Conservation (phyloP, 1,140 invertebrate genomes). For the Epicauta chinensis region DNA sequence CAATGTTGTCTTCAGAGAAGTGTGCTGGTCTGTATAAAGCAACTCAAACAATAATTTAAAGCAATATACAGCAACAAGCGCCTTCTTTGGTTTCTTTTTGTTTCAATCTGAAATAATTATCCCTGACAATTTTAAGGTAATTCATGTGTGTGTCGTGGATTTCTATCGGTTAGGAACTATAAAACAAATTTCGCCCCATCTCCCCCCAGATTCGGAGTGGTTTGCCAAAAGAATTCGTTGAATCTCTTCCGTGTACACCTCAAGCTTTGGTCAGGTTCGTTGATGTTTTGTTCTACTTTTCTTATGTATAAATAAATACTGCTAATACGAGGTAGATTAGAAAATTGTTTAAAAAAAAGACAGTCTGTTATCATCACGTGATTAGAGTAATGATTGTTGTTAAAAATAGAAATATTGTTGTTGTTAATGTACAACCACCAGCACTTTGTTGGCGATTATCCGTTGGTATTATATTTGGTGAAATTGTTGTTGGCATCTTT, state of each 20-base stretch:
- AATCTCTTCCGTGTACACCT: too few species aligned
- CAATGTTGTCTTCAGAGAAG: neutral
- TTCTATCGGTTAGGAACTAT: too few species aligned
- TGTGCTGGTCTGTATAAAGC: slow-evolving; percentile 12
- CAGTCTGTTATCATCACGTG: slow-evolving; percentile 2
- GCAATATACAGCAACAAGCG: slow-evolving; percentile 25
- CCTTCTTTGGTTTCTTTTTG: slow-evolving; percentile 17
- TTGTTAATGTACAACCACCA: neutral
- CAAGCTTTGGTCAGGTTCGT: too few species aligned
- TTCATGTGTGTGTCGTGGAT: too few species aligned
- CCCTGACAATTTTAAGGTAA: too few species aligned
- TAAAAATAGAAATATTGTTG: too few species aligned
- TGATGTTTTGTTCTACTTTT: too few species aligned
- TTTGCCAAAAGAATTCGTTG: too few species aligned
- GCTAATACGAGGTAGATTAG: slow-evolving; percentile 21
- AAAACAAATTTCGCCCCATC: too few species aligned
- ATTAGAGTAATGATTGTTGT: neutral
- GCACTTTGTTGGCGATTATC: neutral
- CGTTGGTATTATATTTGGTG: neutral
- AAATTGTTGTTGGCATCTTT: too few species aligned
- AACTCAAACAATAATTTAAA: slow-evolving; percentile 26
- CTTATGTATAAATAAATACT: slow-evolving; percentile 19
- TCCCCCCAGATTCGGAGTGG: too few species aligned
- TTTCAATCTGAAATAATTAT: too few species aligned
- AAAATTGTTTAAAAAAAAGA: neutral